Percentiles rank a stretch among this genome's conserved stretches.
phyloP scores from a whole-genome alignment of 2,113 vertebrate species.

The Todiramphus chloris region DNA sequence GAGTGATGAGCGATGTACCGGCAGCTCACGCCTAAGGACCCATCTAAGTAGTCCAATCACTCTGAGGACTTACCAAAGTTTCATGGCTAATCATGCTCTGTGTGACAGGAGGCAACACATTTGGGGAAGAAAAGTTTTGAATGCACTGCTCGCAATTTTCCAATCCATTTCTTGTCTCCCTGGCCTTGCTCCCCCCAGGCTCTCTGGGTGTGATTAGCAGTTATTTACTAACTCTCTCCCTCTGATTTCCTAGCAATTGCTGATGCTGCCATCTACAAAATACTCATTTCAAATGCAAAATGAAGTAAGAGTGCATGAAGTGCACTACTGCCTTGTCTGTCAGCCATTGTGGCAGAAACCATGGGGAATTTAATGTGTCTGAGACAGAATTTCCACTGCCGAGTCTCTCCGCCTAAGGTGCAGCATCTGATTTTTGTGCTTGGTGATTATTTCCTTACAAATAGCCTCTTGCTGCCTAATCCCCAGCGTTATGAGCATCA shows the following conservation, averaged over 20 bases:
- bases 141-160: not conserved
- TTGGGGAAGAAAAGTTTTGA: conserved; percentile 20
- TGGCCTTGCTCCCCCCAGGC: not conserved
- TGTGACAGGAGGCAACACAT: conserved; percentile 14
- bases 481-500: not conserved
- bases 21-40: not conserved
- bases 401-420: not conserved
- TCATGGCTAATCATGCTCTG: conserved; percentile 33
- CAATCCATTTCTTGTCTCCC: conserved; percentile 7
- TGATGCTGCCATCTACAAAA: conserved; percentile 31
- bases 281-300: conserved; percentile 34
- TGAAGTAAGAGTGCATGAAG: not conserved
- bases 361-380: not conserved
- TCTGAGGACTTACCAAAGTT: not conserved
- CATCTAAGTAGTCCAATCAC: not conserved
- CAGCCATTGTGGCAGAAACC: not conserved
- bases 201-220: conserved; percentile 16
- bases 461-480: not conserved
- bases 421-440: conserved; percentile 13
- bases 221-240: conserved; percentile 16
- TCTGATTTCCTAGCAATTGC: conserved; percentile 31
- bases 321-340: not conserved
- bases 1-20: not conserved
- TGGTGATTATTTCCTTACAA: not conserved
- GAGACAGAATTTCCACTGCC: not conserved